phyloP scores from a whole-genome alignment of 2,888 invertebrate species.

The Arenicola marina region DNA sequence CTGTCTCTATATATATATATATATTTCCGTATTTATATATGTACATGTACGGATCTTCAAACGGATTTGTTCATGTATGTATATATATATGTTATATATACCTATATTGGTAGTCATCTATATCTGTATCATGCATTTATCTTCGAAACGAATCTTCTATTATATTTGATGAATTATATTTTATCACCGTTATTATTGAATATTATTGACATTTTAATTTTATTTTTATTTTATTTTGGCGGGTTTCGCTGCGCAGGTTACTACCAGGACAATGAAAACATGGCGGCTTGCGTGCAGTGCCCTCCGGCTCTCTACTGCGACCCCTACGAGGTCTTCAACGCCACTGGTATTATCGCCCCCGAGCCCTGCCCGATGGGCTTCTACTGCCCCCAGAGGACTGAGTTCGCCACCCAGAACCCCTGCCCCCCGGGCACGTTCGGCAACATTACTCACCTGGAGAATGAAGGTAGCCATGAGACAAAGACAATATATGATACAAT shows the following conservation, averaged over 20 bases:
- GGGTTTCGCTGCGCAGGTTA: conserved; percentile 29
- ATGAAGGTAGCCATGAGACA: too few relatives aligned
- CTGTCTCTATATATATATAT: too few relatives aligned
- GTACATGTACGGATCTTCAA: too few relatives aligned
- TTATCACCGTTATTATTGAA: not conserved
- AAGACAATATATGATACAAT: too few relatives aligned
- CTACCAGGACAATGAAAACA: conserved; percentile 40
- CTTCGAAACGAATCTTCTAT: too few relatives aligned
- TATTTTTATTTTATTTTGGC: not conserved
- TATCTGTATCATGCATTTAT: too few relatives aligned
- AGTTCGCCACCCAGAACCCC: conserved; percentile 45
- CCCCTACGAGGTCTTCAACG: conserved; percentile 47
- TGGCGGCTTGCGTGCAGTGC: conserved; percentile 43
- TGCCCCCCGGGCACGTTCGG: conserved; percentile 51
- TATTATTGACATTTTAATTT: not conserved
- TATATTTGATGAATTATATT: not conserved
- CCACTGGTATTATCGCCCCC: conserved; percentile 47
- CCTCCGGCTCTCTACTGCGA: conserved; percentile 51
- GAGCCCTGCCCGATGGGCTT: conserved; percentile 47
- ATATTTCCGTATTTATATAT: too few relatives aligned
- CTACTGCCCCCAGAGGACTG: conserved; percentile 50
- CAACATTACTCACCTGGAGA: conserved; percentile 27
- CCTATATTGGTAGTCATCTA: too few relatives aligned
- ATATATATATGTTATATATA: too few relatives aligned
- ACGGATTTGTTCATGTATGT: too few relatives aligned